A percentile compares a stretch with the other conserved stretches of the same genome.
These are phyloP conservation scores for Trichogramma evanescens DNA, from an alignment of 2,888 invertebrate species.

Conservation along the genomic window DNA sequence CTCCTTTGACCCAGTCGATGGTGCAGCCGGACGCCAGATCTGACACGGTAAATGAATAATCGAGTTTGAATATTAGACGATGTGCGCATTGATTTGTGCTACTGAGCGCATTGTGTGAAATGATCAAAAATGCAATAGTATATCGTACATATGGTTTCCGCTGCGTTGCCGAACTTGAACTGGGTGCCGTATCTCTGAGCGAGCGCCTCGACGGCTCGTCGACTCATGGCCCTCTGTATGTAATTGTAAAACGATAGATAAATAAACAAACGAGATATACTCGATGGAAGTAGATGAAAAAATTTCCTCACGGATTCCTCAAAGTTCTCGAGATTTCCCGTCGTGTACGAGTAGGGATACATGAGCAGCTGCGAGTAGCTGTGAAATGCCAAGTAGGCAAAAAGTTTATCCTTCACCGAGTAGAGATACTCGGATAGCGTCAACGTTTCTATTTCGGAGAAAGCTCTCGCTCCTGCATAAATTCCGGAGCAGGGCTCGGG, in stretches of 20 bases:
- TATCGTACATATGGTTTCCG: slow-evolving; percentile 36
- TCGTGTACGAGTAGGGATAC: slow-evolving; percentile 63
- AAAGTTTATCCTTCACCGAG: slow-evolving; percentile 49
- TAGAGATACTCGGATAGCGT: slow-evolving; percentile 52
- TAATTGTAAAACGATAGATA: background rate
- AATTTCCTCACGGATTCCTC: slow-evolving; percentile 46
- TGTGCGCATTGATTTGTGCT: background rate
- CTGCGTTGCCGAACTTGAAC: slow-evolving; percentile 56
- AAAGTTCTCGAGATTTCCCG: slow-evolving; percentile 53
- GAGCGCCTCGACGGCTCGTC: slow-evolving; percentile 51
- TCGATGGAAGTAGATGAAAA: background rate
- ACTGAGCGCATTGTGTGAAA: background rate
- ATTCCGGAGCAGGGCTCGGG: slow-evolving; percentile 54
- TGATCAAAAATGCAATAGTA: background rate
- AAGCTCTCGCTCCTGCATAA: slow-evolving; percentile 61
- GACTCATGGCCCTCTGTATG: slow-evolving; percentile 32
- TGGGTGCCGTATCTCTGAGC: slow-evolving; percentile 53
- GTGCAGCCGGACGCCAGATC: slow-evolving; percentile 63
- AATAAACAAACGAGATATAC: background rate
- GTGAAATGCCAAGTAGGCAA: slow-evolving; percentile 65
- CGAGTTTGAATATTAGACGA: too few species aligned
- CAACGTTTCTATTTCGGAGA: slow-evolving; percentile 64
- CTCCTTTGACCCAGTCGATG: slow-evolving; percentile 71
- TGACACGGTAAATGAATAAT: slow-evolving; percentile 34
- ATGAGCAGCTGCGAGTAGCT: slow-evolving; percentile 66